Evolutionary conservation across 2,113 vertebrate genomes (phyloP).

Genomic region (Uropsilus gracilis): DNA sequence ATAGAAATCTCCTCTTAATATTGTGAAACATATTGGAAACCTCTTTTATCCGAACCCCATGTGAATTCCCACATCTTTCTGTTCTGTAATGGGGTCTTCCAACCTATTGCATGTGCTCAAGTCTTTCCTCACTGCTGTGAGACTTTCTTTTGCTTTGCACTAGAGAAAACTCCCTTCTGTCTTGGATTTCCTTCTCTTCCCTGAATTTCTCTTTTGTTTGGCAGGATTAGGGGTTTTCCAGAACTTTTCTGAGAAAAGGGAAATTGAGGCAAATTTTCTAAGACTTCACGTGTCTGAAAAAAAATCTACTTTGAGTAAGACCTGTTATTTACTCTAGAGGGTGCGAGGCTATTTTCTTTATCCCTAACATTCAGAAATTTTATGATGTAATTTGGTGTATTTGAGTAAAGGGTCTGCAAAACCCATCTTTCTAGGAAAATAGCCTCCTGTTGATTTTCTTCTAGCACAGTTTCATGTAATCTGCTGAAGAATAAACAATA

Average conservation of each 20-base stretch:
- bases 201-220: conserved; percentile 30
- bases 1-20: conserved; percentile 23
- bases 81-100: neutral
- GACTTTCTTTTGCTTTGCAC: neutral
- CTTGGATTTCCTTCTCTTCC: conserved; percentile 3
- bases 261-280: neutral
- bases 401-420: conserved; percentile 4
- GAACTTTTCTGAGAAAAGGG: neutral
- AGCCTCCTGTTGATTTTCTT: neutral
- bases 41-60: neutral
- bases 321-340: neutral
- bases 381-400: neutral
- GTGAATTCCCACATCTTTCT: neutral
- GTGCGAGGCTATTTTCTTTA: conserved; percentile 5
- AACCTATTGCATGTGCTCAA: neutral
- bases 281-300: conserved; percentile 39
- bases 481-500: neutral
- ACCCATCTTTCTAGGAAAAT: neutral
- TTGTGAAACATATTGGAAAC: neutral
- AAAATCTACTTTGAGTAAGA: neutral
- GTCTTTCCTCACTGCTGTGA: neutral
- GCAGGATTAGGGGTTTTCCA: neutral
- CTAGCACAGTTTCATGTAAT: neutral
- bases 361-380: neutral
- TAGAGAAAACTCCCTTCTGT: neutral